Base-by-base conservation (phyloP, 2,888 invertebrate species). In the Apodemia mormo region DNA sequence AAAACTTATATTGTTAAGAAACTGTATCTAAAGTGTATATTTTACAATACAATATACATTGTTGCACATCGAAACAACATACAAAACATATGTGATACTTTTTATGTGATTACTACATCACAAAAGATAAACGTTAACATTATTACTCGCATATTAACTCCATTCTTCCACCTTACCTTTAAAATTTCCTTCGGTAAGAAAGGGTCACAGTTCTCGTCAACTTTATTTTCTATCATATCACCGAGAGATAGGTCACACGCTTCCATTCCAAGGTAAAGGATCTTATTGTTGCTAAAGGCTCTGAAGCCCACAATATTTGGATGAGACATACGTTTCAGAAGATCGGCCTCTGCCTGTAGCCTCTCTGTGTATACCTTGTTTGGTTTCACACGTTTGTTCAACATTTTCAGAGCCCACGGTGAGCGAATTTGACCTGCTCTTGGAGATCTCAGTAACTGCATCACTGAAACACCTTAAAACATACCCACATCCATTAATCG, bases 361-460 rank as follows among this genome's bases (percentile, higher is more conserved):
- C 97, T 94, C 30, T 94, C 89, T 2, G 94, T 91, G 74, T 89
- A 90, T 0, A 89, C 87, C 76, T 80, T 82, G 72, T 84, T 84
- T 0, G 93, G 93, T 76, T 92, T 93, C 29, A 91, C 89, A 2
- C 86, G 85, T 67, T 91, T 94, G 76, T 94, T 94, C 1, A 97
- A 82, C 86, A 96, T 96, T 82, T 98, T 98, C 0, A 98, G 91
- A 0, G 97, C 97, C 97, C 97, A 97, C 0, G 97, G 97, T 0
- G 97, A 97, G n/a, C 95, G 94, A 0, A 94, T 85, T 76, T 95
- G 94, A 8, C 96, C 95, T 1, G 94, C 94, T 76, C 94, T 91
- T 0, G 97, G 96, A 0, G 96, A 96, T 74, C 97, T 93, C 70
- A 96, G 94, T 73, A 97, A 83, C 76, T 96, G 95, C 87, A 96